phyloP scores from a whole-genome alignment of 2,113 vertebrate species.

The Calyptommatus sinebrachiatus region DNA sequence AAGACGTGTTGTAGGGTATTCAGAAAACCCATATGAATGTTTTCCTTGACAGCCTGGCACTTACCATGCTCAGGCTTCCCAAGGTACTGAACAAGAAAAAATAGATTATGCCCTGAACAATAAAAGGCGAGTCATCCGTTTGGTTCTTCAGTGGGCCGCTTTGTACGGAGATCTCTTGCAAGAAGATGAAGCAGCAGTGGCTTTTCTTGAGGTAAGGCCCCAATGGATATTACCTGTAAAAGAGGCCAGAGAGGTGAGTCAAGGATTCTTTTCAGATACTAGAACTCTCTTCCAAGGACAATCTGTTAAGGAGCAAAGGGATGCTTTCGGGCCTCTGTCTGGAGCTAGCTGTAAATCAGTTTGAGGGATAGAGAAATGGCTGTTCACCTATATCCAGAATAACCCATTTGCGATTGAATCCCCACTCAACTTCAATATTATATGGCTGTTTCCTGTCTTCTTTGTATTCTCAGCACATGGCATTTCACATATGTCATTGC shows the following conservation, averaged over 20 bases:
- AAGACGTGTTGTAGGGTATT: background rate
- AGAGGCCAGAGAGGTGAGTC: background rate
- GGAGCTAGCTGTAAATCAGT: background rate
- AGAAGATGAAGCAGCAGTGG: constrained; percentile 84
- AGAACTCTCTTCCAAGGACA: constrained; percentile 25
- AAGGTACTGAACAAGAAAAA: constrained; percentile 94
- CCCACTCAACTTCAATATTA: too few species aligned
- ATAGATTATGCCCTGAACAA: constrained; percentile 95
- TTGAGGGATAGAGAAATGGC: too few species aligned
- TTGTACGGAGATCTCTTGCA: constrained; percentile 85
- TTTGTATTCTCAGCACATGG: too few species aligned
- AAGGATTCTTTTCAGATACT: constrained; percentile 8
- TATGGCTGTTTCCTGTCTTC: too few species aligned
- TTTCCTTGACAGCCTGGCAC: constrained; percentile 85
- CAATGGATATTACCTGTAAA: background rate
- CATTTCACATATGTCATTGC: too few species aligned
- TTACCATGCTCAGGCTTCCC: constrained; percentile 91
- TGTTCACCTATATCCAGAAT: too few species aligned
- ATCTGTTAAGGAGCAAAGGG: constrained; percentile 20
- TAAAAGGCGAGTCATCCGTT: constrained; percentile 88
- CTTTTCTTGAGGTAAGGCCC: constrained; percentile 86
- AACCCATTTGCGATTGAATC: too few species aligned
- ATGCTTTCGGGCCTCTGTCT: background rate
- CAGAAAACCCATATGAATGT: constrained; percentile 4
- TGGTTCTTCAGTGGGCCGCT: constrained; percentile 88